These are phyloP conservation scores for Nephila pilipes DNA, from an alignment of 1,140 invertebrate genomes.

Conservation along the genomic window DNA sequence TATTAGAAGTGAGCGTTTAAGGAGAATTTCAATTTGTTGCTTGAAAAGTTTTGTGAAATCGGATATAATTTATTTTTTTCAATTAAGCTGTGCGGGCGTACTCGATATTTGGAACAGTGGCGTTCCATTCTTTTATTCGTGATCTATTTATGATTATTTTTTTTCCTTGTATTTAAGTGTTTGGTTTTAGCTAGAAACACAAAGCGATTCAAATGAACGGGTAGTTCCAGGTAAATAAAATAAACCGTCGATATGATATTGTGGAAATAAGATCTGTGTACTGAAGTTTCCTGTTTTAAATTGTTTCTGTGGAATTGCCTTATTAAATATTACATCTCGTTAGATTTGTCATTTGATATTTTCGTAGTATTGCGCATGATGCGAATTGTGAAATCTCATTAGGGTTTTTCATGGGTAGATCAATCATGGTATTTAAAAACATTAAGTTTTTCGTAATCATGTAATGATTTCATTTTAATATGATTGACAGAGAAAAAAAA, in stretches of 20 bases:
- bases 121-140: not conserved
- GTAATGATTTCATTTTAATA: too few species aligned
- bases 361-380: not conserved
- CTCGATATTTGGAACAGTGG: not conserved
- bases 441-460: too few species aligned
- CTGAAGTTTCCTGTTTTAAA: not conserved
- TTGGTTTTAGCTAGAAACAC: not conserved
- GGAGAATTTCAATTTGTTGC: not conserved
- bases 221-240: not conserved
- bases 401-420: too few species aligned
- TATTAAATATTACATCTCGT: not conserved
- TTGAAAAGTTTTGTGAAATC: not conserved
- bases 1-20: not conserved
- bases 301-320: not conserved
- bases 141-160: slow-evolving; percentile 13
- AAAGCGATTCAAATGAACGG: not conserved
- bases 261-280: not conserved
- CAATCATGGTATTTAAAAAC: too few species aligned
- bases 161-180: not conserved
- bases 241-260: not conserved
- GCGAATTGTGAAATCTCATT: too few species aligned
- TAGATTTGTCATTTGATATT: not conserved
- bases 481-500: too few species aligned
- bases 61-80: not conserved
- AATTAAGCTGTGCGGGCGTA: not conserved